Evolutionary conservation across 2,888 invertebrate genomes (phyloP).

Genomic region (Pediacus dermestoides): DNA sequence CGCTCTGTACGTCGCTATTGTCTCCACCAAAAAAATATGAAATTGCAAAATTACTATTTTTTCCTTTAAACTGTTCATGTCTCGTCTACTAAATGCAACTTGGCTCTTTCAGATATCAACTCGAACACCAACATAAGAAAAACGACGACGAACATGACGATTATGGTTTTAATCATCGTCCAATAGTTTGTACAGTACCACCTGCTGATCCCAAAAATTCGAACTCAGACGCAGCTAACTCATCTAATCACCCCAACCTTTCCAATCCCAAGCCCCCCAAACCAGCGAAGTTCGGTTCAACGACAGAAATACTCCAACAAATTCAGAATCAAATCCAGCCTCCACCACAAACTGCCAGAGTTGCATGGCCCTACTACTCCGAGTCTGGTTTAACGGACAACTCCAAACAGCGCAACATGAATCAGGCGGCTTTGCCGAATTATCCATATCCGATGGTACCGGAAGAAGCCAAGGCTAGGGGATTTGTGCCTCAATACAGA

Average conservation of each 20-base stretch:
- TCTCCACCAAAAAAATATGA: too few relatives aligned
- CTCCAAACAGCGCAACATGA: slow-evolving; percentile 36
- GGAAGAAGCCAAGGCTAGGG: slow-evolving; percentile 35
- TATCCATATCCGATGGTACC: slow-evolving; percentile 36
- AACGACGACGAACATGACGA: slow-evolving; percentile 81
- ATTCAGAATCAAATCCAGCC: slow-evolving; percentile 67
- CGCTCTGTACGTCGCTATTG: too few relatives aligned
- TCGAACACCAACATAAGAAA: slow-evolving; percentile 52
- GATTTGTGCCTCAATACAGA: slow-evolving; percentile 39
- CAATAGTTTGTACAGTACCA: slow-evolving; percentile 84
- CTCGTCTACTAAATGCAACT: too few relatives aligned
- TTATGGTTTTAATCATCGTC: slow-evolving; percentile 85
- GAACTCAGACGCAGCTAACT: too few relatives aligned
- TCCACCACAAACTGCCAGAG: slow-evolving; percentile 50
- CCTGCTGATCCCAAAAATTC: too few relatives aligned
- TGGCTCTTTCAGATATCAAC: slow-evolving; percentile 58
- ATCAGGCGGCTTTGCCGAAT: slow-evolving; percentile 33
- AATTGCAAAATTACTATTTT: too few relatives aligned
- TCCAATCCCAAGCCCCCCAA: too few relatives aligned
- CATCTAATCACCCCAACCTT: too few relatives aligned
- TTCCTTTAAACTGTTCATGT: too few relatives aligned
- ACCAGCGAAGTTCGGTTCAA: slow-evolving; percentile 76
- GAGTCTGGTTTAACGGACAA: slow-evolving; percentile 53
- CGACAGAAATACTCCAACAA: slow-evolving; percentile 76
- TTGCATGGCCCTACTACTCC: slow-evolving; percentile 67